phyloP scores from a whole-genome alignment of 2,888 invertebrate genomes.

The Mamestra brassicae region DNA sequence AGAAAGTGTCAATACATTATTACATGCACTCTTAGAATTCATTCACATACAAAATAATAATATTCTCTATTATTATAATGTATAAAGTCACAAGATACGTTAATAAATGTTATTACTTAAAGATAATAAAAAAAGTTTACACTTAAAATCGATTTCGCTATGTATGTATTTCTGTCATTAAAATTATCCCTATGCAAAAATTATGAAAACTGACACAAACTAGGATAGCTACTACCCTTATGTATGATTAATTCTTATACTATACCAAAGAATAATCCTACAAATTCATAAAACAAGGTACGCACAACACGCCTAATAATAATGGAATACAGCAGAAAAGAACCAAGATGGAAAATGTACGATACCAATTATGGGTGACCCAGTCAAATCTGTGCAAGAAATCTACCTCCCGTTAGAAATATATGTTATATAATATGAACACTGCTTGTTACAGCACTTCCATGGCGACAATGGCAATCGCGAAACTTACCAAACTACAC shows the following conservation, averaged over 20 bases:
- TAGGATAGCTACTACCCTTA: constrained; percentile 37
- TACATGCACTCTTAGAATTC: constrained; percentile 48
- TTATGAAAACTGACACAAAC: constrained; percentile 30
- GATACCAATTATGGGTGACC: constrained; percentile 1
- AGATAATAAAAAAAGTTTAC: constrained; percentile 22
- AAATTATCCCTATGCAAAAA: constrained; percentile 28
- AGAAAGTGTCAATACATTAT: constrained; percentile 53
- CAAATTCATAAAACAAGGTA: constrained; percentile 28
- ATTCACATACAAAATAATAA: constrained; percentile 57
- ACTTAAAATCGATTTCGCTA: constrained; percentile 25
- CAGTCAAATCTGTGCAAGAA: constrained; percentile 7
- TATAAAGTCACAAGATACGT: constrained; percentile 58
- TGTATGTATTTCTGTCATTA: constrained; percentile 20
- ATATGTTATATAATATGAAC: constrained; percentile 11
- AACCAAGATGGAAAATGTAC: constrained; percentile 16
- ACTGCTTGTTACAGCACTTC: constrained; percentile 15
- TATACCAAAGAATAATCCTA: constrained; percentile 41
- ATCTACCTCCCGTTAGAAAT: constrained; percentile 3
- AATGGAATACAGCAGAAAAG: constrained; percentile 68
- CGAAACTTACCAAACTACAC: constrained; percentile 33
- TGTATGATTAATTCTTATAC: constrained; percentile 29
- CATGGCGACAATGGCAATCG: constrained; percentile 6
- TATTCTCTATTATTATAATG: constrained; percentile 38
- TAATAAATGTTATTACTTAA: constrained; percentile 42
- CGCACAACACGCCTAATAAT: constrained; percentile 55